These are phyloP conservation scores for Aptenodytes patagonicus DNA, from an alignment of 2,113 vertebrate genomes.

Conservation along the genomic window DNA sequence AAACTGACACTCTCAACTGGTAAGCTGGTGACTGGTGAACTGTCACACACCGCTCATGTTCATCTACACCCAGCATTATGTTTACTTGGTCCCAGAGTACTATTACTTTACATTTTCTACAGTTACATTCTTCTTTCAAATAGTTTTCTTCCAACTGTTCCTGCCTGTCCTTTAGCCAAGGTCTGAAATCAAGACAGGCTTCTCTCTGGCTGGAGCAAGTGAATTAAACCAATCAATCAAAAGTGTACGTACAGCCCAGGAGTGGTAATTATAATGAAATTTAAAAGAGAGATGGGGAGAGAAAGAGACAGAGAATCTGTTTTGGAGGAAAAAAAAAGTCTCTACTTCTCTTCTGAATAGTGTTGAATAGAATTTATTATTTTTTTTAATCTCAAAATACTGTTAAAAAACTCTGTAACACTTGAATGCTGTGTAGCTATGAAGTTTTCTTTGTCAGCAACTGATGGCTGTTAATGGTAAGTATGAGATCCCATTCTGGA, in stretches of 20 bases:
- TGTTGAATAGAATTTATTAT: neutral
- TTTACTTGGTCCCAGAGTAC: neutral
- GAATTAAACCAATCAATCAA: neutral
- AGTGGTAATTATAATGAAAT: neutral
- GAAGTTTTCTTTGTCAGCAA: neutral
- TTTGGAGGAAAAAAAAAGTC: neutral
- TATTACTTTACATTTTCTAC: neutral
- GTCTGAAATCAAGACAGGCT: neutral
- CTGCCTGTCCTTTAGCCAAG: neutral
- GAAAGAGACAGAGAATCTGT: neutral
- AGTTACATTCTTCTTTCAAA: neutral
- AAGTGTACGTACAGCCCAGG: neutral
- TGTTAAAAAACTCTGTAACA: neutral
- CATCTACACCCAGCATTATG: neutral
- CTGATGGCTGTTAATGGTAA: neutral
- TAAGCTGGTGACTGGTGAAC: neutral
- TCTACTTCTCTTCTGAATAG: neutral
- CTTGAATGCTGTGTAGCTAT: neutral
- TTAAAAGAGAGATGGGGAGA: neutral
- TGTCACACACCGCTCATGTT: neutral
- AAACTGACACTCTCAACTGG: neutral
- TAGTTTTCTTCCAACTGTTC: neutral
- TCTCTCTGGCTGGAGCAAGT: neutral
- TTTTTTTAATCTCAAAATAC: neutral
- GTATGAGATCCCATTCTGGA: neutral